phyloP scores from a whole-genome alignment of 2,797 vertebrate species.

The Molossus molossus region DNA sequence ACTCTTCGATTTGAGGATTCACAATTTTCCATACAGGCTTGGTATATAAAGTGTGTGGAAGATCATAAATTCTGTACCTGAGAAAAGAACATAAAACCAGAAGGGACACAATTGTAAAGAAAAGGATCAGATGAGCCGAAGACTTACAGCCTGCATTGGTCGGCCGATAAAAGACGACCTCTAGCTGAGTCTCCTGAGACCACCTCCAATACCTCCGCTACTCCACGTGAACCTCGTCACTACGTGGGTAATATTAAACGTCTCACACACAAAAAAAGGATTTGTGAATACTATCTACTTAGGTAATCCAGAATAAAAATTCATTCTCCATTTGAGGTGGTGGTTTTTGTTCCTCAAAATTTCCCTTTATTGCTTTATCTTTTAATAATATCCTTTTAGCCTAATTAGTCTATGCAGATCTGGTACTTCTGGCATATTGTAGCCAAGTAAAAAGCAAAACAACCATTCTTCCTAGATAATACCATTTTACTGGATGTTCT shows the following conservation, averaged over 20 bases:
- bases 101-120: background rate
- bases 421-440: background rate
- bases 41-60: slow-evolving; percentile 91
- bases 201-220: accelerated
- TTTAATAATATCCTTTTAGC: background rate
- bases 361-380: background rate
- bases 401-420: background rate
- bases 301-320: slow-evolving; percentile 1
- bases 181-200: accelerated
- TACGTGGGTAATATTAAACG: too few relatives aligned
- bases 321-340: background rate
- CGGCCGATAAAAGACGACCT: background rate
- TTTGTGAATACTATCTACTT: background rate
- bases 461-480: background rate
- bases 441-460: background rate
- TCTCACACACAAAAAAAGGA: background rate
- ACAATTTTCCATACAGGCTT: slow-evolving; percentile 93
- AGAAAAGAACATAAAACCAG: slow-evolving; percentile 55
- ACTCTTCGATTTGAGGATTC: slow-evolving; percentile 93
- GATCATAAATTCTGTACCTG: slow-evolving; percentile 94
- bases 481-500: background rate
- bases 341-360: background rate
- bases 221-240: background rate
- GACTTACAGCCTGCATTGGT: background rate
- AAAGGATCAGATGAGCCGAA: background rate